Evolutionary conservation across 2,888 invertebrate species (phyloP), one percentile per base, ranked within the genome.

Genomic region (Iselma pallidipennis): DNA sequence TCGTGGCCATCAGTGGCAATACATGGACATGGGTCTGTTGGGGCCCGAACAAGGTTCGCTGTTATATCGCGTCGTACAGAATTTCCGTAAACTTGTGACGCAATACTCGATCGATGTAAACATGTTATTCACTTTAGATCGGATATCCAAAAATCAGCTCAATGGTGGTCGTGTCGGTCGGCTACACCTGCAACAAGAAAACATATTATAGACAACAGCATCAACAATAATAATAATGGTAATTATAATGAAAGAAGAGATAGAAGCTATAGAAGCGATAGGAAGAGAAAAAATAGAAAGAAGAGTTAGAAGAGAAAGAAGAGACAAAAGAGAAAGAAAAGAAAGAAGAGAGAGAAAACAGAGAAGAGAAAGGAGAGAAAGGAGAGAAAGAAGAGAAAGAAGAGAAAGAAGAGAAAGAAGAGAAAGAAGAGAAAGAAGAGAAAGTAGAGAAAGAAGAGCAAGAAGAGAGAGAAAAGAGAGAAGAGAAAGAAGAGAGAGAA

Each of bases 1-100:
- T 69, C 70, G 74, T 68, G 73, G 76, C 76, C 77, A 78, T 78
- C 76, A 78, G 75, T 74, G 72, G 72, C 67, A 63, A 68, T 64
- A 67, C 59, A 60, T 64, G 55, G 60, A 69, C 60, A 66, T 66
- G 64, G 69, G 66, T 69, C 69, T 65, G 64, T 57, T 64, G 66
- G 60, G 69, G 67, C 69, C 70, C 71, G 56, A 65, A 63, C 64
- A 65, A 67, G 68, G 68, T 68, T 68, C 59, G 52, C 65, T 45
- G 45, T 45, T 51, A 60, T 63, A 57, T 42, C 54, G 59, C 61
- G 60, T 63, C 54, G 62, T 57, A 63, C 61, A 66, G 65, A 61
- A 61, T 66, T 63, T 67, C 67, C 61, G 66, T 66, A 63, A 66
- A 68, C 67, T 66, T 63, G 57, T 66, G 60, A 64, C 65, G 63